phyloP scores from a whole-genome alignment of 1,140 invertebrate genomes.

The Metopolophium dirhodum region DNA sequence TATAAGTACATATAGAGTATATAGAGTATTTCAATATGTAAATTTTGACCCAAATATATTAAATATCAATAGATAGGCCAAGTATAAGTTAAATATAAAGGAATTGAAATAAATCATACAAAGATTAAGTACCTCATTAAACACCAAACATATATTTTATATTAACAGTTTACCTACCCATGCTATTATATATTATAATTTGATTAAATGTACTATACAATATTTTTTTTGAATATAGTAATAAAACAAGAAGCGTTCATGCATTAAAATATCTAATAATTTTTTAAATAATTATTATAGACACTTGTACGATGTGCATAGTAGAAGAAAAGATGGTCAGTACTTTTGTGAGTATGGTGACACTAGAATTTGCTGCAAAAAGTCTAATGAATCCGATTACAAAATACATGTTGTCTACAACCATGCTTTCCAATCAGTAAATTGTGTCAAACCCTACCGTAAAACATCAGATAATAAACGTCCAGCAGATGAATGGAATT shows the following conservation, averaged over 20 bases:
- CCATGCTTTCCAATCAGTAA: conserved; percentile 18
- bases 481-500: conserved; percentile 71
- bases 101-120: neutral
- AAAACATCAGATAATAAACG: conserved; percentile 60
- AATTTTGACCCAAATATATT: neutral
- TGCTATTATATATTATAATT: too few relatives aligned
- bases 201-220: neutral
- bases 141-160: too few relatives aligned
- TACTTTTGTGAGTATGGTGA: conserved; percentile 42
- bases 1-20: neutral
- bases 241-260: neutral
- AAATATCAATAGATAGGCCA: neutral
- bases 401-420: conserved; percentile 28
- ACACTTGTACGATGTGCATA: conserved; percentile 39
- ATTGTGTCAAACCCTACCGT: conserved; percentile 17
- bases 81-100: neutral
- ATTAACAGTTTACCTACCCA: too few relatives aligned
- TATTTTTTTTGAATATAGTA: neutral
- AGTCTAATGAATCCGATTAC: conserved; percentile 37
- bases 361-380: conserved; percentile 34
- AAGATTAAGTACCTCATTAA: neutral
- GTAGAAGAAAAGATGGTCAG: conserved; percentile 24
- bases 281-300: neutral
- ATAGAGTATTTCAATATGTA: neutral
- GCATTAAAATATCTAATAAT: neutral